phyloP scores from a whole-genome alignment of 2,113 vertebrate genomes.

The Aspiorhynchus laticeps region DNA sequence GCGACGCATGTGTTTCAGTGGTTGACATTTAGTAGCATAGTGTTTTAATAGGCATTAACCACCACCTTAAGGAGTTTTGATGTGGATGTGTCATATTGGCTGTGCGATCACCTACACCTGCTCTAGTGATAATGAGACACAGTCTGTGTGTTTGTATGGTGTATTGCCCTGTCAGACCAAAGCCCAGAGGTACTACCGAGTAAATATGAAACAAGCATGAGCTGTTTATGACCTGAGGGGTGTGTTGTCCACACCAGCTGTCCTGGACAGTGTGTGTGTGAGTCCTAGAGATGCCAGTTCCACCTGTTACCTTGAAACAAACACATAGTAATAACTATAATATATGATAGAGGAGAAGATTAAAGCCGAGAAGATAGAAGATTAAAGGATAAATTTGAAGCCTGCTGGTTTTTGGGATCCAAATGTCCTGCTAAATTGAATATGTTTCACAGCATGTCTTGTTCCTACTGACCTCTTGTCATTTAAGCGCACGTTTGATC shows the following conservation, averaged over 20 bases:
- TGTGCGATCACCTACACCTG: constrained; percentile 7
- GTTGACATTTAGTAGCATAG: not conserved
- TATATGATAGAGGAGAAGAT: constrained; percentile 25
- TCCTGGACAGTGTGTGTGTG: constrained; percentile 41
- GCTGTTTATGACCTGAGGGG: constrained; percentile 34
- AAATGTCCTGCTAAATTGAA: constrained; percentile 28
- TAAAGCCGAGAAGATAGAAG: constrained; percentile 16
- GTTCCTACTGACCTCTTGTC: not conserved
- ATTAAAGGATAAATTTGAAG: constrained; percentile 38
- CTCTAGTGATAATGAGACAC: constrained; percentile 34
- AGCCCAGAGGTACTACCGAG: not conserved
- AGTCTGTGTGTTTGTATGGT: not conserved
- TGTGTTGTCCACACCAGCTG: constrained; percentile 58
- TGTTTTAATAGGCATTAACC: constrained; percentile 1
- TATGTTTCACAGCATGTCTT: constrained; percentile 16
- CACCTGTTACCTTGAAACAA: constrained; percentile 35
- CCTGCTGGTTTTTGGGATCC: constrained; percentile 15
- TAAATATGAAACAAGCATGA: constrained; percentile 14
- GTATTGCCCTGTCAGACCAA: constrained; percentile 1
- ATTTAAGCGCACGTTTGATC: not conserved
- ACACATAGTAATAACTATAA: constrained; percentile 35
- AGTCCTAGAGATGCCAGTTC: constrained; percentile 32
- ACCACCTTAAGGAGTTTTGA: not conserved
- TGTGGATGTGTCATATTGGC: not conserved
- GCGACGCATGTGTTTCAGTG: not conserved